Percentiles rank a stretch among this genome's conserved stretches.
These are phyloP conservation scores for Rousettus leschenaultii DNA, from an alignment of 2,113 vertebrate species.

Conservation along the genomic window DNA sequence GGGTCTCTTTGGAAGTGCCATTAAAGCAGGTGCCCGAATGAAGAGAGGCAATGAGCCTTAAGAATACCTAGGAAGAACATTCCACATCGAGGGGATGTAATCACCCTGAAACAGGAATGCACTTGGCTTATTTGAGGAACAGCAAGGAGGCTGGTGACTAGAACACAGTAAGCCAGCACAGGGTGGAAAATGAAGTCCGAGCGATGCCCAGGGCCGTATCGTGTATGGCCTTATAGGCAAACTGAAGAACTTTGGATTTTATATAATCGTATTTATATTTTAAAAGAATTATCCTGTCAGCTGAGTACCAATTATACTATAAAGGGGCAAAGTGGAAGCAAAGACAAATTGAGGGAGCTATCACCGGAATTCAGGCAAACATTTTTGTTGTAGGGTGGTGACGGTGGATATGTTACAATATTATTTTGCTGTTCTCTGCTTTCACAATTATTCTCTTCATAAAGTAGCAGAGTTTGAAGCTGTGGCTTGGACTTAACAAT, in stretches of 20 bases:
- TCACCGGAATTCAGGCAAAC: not conserved
- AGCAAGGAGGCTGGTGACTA: not conserved
- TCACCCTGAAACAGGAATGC: not conserved
- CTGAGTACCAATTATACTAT: not conserved
- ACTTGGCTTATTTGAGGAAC: not conserved
- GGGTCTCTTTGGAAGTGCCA: not conserved
- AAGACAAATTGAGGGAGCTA: not conserved
- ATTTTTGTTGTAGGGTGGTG: not conserved
- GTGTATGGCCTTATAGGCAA: not conserved
- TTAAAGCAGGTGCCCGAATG: not conserved
- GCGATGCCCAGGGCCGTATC: not conserved
- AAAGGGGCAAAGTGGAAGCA: not conserved
- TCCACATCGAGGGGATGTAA: not conserved
- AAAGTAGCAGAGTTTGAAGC: conserved; percentile 61
- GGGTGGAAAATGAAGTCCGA: not conserved
- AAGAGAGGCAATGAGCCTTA: not conserved
- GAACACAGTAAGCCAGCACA: not conserved
- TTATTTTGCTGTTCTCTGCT: not conserved
- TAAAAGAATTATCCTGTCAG: not conserved
- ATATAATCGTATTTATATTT: not conserved
- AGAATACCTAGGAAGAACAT: not conserved
- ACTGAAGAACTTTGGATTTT: not conserved
- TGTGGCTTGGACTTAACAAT: conserved; percentile 70
- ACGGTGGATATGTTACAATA: rapidly evolving
- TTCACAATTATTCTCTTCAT: conserved; percentile 52